phyloP scores from a whole-genome alignment of 2,888 invertebrate species.

The Tupiocoris notatus region DNA sequence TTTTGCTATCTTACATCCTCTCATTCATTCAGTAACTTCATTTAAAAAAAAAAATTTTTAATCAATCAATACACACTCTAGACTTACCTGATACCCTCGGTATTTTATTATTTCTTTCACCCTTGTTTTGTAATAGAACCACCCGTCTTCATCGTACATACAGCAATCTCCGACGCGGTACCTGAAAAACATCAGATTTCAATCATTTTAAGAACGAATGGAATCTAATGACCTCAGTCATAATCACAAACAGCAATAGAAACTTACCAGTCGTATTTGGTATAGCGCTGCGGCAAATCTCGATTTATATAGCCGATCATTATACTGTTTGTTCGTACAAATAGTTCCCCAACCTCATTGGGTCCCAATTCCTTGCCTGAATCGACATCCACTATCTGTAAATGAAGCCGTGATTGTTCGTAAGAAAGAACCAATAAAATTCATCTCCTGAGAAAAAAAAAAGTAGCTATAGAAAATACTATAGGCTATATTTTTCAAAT shows the following conservation, averaged over 20 bases:
- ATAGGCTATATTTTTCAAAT: too few species aligned
- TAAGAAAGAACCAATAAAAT: too few species aligned
- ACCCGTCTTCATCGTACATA: constrained; percentile 72
- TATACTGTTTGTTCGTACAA: constrained; percentile 74
- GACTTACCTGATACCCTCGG: constrained; percentile 68
- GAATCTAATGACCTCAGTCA: background rate
- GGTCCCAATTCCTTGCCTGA: constrained; percentile 62
- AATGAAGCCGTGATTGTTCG: too few species aligned
- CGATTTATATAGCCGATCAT: constrained; percentile 85
- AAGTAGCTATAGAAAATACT: too few species aligned
- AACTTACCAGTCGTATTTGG: constrained; percentile 19
- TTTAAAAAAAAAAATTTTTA: too few species aligned
- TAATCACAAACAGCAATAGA: background rate
- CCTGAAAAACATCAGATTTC: background rate
- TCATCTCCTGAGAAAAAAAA: too few species aligned
- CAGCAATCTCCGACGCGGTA: constrained; percentile 68
- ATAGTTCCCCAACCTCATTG: constrained; percentile 74
- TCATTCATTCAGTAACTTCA: too few species aligned
- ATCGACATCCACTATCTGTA: constrained; percentile 49
- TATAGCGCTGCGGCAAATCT: background rate
- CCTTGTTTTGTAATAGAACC: constrained; percentile 78
- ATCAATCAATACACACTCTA: too few species aligned
- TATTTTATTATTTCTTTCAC: constrained; percentile 89
- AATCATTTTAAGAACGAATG: background rate
- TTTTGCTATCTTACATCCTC: too few species aligned